A percentile compares a stretch with the other conserved stretches of the same genome.
phyloP scores from a whole-genome alignment of 2,888 invertebrate species.

The Lasioglossum zephyrum region DNA sequence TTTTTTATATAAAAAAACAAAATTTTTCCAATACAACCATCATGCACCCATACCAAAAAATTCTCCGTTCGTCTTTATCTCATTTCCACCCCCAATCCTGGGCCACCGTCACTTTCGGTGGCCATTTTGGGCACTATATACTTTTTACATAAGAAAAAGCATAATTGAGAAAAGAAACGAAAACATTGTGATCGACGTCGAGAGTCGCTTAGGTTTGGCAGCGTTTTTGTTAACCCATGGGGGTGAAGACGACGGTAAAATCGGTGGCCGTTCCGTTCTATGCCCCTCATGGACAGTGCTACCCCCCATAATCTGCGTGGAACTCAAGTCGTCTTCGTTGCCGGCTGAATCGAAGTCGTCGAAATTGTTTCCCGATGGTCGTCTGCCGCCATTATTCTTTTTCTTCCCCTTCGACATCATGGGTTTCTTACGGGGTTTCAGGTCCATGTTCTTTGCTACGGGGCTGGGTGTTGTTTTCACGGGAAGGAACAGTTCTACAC shows the following conservation, averaged over 20 bases:
- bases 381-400: constrained; percentile 65
- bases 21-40: neutral
- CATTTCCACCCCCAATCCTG: neutral
- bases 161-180: constrained; percentile 55
- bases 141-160: constrained; percentile 46
- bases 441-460: constrained; percentile 72
- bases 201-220: constrained; percentile 67
- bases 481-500: constrained; percentile 70
- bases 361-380: constrained; percentile 18
- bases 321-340: constrained; percentile 76
- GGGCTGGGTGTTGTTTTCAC: constrained; percentile 77
- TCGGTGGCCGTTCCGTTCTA: constrained; percentile 79
- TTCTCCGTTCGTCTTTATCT: neutral
- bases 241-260: constrained; percentile 77
- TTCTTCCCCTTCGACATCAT: constrained; percentile 68
- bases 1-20: too few relatives aligned
- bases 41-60: constrained; percentile 26
- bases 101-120: neutral
- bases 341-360: constrained; percentile 56
- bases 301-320: constrained; percentile 80
- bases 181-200: constrained; percentile 56
- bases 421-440: constrained; percentile 74
- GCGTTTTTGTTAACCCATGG: constrained; percentile 76
- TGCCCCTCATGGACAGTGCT: constrained; percentile 77
- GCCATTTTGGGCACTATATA: constrained; percentile 1